These are phyloP conservation scores for Ursus arctos DNA, from an alignment of 2,113 vertebrate species.

Conservation along the genomic window DNA sequence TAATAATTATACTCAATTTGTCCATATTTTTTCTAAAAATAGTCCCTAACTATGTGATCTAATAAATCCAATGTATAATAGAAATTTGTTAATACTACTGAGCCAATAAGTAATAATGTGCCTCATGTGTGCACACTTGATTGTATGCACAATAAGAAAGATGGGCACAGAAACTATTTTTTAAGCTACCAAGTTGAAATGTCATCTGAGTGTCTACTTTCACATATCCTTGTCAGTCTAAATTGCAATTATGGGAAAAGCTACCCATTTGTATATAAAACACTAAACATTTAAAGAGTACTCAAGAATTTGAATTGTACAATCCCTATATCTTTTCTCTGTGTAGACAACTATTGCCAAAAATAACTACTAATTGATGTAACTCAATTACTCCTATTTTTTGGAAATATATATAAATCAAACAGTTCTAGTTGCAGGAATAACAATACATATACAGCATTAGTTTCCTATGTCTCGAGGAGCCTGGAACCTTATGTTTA, in stretches of 20 bases:
- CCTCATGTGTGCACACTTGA: background rate
- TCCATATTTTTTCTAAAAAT: background rate
- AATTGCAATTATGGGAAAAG: background rate
- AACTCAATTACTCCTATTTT: background rate
- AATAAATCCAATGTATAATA: background rate
- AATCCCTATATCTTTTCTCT: background rate
- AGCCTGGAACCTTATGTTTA: background rate
- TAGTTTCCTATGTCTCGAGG: background rate
- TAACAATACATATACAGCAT: background rate
- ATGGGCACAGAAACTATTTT: background rate
- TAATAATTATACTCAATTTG: background rate
- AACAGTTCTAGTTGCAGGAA: background rate
- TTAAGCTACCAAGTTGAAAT: background rate
- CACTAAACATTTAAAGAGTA: background rate
- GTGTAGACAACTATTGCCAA: background rate
- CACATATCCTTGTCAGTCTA: background rate
- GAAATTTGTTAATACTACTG: background rate
- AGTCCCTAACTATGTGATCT: background rate
- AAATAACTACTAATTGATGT: background rate
- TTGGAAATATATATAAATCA: background rate
- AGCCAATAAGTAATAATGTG: background rate
- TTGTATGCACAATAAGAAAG: background rate
- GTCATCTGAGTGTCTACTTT: slow-evolving; percentile 51
- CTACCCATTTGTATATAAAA: background rate
- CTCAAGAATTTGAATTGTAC: slow-evolving; percentile 20